Evolutionary conservation across 1,140 invertebrate species (phyloP), one percentile per base, ranked within the genome.

Genomic region (Pogonomyrmex californicus): DNA sequence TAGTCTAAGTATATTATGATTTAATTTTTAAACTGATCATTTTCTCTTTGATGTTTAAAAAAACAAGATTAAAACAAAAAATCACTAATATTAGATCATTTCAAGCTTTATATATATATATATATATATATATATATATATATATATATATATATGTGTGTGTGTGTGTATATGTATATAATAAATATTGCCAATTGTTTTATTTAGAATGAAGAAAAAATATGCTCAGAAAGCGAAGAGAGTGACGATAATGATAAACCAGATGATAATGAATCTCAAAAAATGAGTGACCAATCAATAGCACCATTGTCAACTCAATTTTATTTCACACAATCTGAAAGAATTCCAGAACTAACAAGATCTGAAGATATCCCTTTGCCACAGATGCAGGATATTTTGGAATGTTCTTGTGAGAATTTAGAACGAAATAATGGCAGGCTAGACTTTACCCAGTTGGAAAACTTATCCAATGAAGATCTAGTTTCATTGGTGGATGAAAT

Each of bases 401-500:
- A 91, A 44, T 88, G n/a, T 30, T 30, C 79, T 12, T 85, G 62
- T 1, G 90, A 91, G 17, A 73, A 38, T 58, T 66, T 91, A 47
- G 90, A 91, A 44, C 38, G 51, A 10, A 51, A 88, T 41, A 87
- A 90, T 60, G 89, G 90, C 12, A 88, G 66, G 36, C 60, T 91
- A 4, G 79, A 91, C 65, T 49, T 88, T 51, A 33, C 44, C 47
- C 44, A 89, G 36, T 86, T 94, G 17, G 82, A 91, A 38, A 82
- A 87, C 60, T 70, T 93, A 7, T 54, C 86, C 0, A 87, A 89
- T 36, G 38, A 83, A 38, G 87, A 93, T 76, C 30, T 92, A 30
- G 10, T 81, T 0, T 36, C 76, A 47, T 14, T 92, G 23, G 38
- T 91, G 5, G 41, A 87, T 30, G 75, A 91, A 41, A 88, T 94